Conservation (phyloP, 2,888 invertebrate species). For the Trachelus iudaicus region DNA sequence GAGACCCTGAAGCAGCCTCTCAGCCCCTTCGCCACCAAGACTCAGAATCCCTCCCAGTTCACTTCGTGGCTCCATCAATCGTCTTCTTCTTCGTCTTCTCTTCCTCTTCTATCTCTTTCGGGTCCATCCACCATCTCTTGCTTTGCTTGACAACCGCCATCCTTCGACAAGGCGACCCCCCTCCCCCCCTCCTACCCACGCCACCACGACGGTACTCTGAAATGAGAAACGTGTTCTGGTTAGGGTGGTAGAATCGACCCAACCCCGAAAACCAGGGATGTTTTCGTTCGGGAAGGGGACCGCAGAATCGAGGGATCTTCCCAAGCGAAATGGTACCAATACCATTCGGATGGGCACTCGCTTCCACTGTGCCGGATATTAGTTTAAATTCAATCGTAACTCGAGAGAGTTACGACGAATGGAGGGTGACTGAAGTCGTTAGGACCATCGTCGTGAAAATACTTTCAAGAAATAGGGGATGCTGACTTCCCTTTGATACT, state of each 20-base stretch:
- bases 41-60: not conserved
- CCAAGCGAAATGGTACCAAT: not conserved
- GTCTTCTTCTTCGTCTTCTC: not conserved
- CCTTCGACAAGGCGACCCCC: not conserved
- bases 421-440: constrained; percentile 2
- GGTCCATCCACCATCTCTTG: not conserved
- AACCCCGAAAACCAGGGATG: not conserved
- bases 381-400: constrained; percentile 2
- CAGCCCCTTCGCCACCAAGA: not conserved
- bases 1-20: not conserved
- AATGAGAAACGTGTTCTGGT: not conserved
- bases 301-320: not conserved
- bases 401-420: not conserved
- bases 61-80: not conserved
- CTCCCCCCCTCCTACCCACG: too few relatives aligned
- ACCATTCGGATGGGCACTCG: not conserved
- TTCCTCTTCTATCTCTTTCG: not conserved
- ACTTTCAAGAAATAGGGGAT: not conserved
- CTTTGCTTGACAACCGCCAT: not conserved
- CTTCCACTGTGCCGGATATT: constrained; percentile 1
- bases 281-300: constrained; percentile 1
- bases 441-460: not conserved
- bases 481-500: not conserved
- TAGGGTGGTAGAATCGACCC: not conserved
- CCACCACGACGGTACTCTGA: not conserved